phyloP scores from a whole-genome alignment of 1,140 invertebrate species.

The Physella acuta region DNA sequence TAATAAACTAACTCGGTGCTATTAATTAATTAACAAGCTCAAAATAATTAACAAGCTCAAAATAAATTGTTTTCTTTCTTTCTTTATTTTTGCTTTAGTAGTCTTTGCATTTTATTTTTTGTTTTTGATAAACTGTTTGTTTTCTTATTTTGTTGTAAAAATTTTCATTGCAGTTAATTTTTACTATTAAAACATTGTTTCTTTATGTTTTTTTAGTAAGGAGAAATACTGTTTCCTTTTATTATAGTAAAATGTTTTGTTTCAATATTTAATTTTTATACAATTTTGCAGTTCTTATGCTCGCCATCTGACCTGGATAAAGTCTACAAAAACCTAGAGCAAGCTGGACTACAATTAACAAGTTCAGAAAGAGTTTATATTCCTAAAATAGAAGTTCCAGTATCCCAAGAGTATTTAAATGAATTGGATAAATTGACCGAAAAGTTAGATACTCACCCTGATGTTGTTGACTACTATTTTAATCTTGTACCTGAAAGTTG shows the following conservation, averaged over 20 bases:
- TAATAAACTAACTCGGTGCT: too few species aligned
- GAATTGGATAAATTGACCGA: conserved; percentile 6
- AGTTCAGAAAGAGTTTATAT: conserved; percentile 5
- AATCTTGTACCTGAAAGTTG: conserved; percentile 18
- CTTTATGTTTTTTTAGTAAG: not conserved
- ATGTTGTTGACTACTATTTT: conserved; percentile 24
- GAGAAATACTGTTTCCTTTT: not conserved
- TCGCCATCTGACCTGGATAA: not conserved
- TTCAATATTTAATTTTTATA: not conserved
- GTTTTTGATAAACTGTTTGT: not conserved
- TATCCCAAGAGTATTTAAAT: conserved; percentile 10
- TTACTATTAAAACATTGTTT: not conserved
- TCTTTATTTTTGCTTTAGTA: not conserved
- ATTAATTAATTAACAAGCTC: too few species aligned
- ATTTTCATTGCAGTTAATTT: not conserved
- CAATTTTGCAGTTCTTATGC: conserved; percentile 15
- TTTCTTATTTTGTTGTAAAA: not conserved
- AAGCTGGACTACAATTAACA: not conserved
- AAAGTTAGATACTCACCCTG: conserved; percentile 13
- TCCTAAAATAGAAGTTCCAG: conserved; percentile 3
- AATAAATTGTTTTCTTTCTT: too few species aligned
- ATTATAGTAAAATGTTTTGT: not conserved
- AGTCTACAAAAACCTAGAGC: conserved; percentile 1
- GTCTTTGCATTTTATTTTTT: not conserved
- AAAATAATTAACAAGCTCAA: too few species aligned